A percentile compares a stretch with the other conserved stretches of the same genome.
Conservation (phyloP, 2,888 invertebrate species). For the Sinodicranocentrus sp. region DNA sequence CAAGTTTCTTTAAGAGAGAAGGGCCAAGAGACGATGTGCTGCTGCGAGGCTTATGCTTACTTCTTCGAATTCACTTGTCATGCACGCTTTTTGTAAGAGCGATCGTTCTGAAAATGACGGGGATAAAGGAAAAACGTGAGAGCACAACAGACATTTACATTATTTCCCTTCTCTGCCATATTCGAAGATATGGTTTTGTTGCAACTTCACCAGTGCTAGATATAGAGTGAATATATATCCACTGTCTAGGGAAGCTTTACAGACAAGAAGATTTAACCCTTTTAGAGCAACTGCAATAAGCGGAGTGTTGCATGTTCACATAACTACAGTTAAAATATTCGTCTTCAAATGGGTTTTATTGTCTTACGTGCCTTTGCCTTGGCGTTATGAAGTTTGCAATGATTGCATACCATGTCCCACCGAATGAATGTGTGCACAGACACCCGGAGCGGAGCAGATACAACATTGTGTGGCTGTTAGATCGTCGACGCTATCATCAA, state of each 20-base stretch:
- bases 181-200: no score
- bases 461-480: no score
- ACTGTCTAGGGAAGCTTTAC: no score
- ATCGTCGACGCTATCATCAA: not conserved
- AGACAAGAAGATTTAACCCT: no score
- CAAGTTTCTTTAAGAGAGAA: conserved; percentile 31
- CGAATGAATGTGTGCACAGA: not conserved
- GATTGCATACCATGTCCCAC: no score
- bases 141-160: not conserved
- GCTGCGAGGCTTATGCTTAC: conserved; percentile 29
- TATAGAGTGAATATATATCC: no score
- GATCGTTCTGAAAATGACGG: not conserved
- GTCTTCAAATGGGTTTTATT: not conserved
- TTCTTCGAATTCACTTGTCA: conserved; percentile 48
- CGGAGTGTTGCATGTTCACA: not conserved
- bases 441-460: no score
- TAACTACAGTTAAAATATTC: conserved; percentile 6
- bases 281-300: not conserved
- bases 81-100: conserved; percentile 38
- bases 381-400: not conserved
- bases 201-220: no score
- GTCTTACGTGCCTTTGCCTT: not conserved
- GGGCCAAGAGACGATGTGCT: conserved; percentile 23
- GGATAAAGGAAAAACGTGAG: conserved; percentile 23
- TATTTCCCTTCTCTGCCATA: no score